Base-by-base conservation (phyloP, 2,113 vertebrate species). In the Pseudopipra pipra region DNA sequence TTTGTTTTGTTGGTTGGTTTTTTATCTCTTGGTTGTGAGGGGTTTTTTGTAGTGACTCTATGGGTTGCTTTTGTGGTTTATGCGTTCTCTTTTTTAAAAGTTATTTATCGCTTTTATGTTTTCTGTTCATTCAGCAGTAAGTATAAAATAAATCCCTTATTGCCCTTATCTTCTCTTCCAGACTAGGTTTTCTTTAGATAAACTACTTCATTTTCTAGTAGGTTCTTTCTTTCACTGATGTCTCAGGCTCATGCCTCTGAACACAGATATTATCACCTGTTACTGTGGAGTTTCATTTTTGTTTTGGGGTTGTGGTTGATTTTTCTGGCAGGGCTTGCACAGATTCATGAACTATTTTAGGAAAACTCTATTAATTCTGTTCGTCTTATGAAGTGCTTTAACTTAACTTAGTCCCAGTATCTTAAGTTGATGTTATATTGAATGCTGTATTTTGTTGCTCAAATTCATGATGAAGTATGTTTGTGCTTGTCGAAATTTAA, bases 161-260 rank as follows among this genome's bases (percentile, higher is more conserved):
- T 71, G 76, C 22, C 25, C 71, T 97, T 97, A 97, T 96, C 85
- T 97, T 95, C 56, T 87, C 59, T 88, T 89, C 35, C 89, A 97
- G 85, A 82, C 74, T 22, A 46, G 19, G 85, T 62, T 95, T 96
- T 94, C 86, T 75, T 95, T 87, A 96, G 93, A 80, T 96, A 95
- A 86, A 86, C 70, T 95, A 28, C 47, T 65, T 93, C 77, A 95
- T 79, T 93, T 97, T 97, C 55, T 12, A 37, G 31, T 70, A 14
- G 4, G 8, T 80, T 76, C 43, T 28, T 91, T 92, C 58, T 87
- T 87, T 86, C 44, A 39, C 19, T 86, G 78, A 51, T 52, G 51
- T 52, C n/a, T 96, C 51, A 61, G 39, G 78, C 85, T 68, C 52
- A 44, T 95, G 54, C 90, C 56, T 90, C 83, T 41, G 47, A 94